A percentile compares a stretch with the other conserved stretches of the same genome.
These are phyloP conservation scores for Orycteropus afer DNA, from an alignment of 2,113 vertebrate species.

Conservation along the genomic window DNA sequence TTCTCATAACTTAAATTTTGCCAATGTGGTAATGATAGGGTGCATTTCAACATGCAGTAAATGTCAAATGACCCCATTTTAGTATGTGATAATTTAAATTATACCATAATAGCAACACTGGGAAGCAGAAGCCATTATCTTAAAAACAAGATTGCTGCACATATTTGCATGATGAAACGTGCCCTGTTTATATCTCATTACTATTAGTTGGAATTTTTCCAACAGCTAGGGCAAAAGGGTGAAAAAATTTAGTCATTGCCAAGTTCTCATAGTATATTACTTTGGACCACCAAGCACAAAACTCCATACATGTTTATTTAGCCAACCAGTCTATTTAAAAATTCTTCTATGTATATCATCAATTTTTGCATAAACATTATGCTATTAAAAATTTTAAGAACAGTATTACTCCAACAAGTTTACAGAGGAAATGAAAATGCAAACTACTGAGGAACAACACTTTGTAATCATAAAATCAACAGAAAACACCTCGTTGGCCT, in stretches of 20 bases:
- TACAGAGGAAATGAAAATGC: background rate
- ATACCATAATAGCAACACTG: background rate
- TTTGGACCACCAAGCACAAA: slow-evolving; percentile 41
- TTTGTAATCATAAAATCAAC: slow-evolving; percentile 35
- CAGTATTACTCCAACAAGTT: slow-evolving; percentile 24
- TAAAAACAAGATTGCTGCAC: background rate
- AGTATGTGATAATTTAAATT: background rate
- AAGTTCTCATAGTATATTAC: slow-evolving; percentile 26
- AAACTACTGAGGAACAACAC: slow-evolving; percentile 30
- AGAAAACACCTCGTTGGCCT: slow-evolving; percentile 27
- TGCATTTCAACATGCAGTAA: background rate
- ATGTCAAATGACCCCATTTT: background rate
- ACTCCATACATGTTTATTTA: slow-evolving; percentile 15
- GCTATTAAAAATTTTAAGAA: background rate
- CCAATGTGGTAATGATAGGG: background rate
- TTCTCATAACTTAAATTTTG: background rate
- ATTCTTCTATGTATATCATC: background rate
- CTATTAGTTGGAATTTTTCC: slow-evolving; percentile 17
- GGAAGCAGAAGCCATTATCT: background rate
- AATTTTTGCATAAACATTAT: slow-evolving; percentile 59
- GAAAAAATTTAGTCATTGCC: slow-evolving; percentile 48
- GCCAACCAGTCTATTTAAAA: slow-evolving; percentile 48
- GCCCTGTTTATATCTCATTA: background rate
- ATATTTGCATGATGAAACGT: background rate
- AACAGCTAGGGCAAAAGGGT: background rate